These are phyloP conservation scores for Alaudala cheleensis DNA, from an alignment of 2,113 vertebrate genomes.

Conservation along the genomic window DNA sequence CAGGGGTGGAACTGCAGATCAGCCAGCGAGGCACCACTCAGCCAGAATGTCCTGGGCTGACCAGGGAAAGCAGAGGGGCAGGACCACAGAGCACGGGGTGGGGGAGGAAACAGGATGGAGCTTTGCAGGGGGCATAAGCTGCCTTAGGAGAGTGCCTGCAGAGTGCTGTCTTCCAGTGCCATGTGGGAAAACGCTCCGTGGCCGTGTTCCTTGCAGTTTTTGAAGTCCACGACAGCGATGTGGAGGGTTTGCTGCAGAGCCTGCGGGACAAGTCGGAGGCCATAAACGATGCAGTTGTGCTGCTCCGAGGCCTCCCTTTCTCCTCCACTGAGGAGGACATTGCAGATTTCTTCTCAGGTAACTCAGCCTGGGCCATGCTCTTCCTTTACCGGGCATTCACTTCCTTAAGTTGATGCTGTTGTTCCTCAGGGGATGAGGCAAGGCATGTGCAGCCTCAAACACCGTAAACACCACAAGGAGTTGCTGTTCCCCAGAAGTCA, in stretches of 20 bases:
- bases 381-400: accelerated
- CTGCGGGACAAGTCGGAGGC: slow-evolving; percentile 62
- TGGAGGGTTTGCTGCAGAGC: slow-evolving; percentile 79
- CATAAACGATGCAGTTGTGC: slow-evolving; percentile 77
- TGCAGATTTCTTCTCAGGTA: slow-evolving; percentile 86
- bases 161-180: too few species aligned
- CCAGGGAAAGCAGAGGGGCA: neutral
- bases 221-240: slow-evolving; percentile 85
- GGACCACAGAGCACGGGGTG: accelerated
- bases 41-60: too few species aligned
- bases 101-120: accelerated
- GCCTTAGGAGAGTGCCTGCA: neutral
- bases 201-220: slow-evolving; percentile 64
- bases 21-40: accelerated
- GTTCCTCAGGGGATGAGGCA: neutral
- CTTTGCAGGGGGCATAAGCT: accelerated
- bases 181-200: accelerated
- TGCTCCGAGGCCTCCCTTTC: slow-evolving; percentile 87
- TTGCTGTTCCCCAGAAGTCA: neutral
- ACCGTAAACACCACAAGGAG: accelerated
- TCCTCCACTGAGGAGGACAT: slow-evolving; percentile 82
- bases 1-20: too few species aligned
- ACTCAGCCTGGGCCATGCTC: neutral
- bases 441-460: accelerated
- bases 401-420: neutral